These are phyloP conservation scores for Acanthoscelides obtectus DNA, from an alignment of 2,888 invertebrate genomes.

Conservation along the genomic window DNA sequence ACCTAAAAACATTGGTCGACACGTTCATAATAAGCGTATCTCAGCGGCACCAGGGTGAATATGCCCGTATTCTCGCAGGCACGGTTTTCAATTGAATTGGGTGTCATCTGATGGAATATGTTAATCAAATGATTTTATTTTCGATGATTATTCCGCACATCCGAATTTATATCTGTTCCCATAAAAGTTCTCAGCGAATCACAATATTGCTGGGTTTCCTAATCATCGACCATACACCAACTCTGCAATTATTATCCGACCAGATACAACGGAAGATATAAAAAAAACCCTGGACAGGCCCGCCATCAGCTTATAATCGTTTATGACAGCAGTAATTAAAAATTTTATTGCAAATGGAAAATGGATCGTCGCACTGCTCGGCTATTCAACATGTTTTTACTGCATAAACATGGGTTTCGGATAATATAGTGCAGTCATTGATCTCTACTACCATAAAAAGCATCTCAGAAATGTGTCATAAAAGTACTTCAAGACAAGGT, in stretches of 20 bases:
- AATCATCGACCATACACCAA: not conserved
- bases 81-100: too few relatives aligned
- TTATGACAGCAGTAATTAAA: slow-evolving; percentile 11
- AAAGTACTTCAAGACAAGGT: too few relatives aligned
- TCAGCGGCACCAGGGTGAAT: too few relatives aligned
- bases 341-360: slow-evolving; percentile 6
- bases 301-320: slow-evolving; percentile 8
- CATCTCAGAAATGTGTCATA: too few relatives aligned
- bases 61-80: too few relatives aligned
- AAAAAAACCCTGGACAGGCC: slow-evolving; percentile 3
- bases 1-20: too few relatives aligned
- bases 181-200: not conserved
- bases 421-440: not conserved
- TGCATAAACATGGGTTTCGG: not conserved
- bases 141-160: too few relatives aligned
- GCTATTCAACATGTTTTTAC: not conserved
- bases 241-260: not conserved
- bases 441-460: too few relatives aligned
- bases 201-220: not conserved
- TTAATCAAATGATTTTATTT: too few relatives aligned
- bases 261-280: slow-evolving; percentile 8
- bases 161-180: too few relatives aligned
- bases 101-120: too few relatives aligned
- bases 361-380: not conserved
- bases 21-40: too few relatives aligned